These are phyloP conservation scores for Acanthosoma haemorrhoidale DNA, from an alignment of 2,888 invertebrate species.

Conservation along the genomic window DNA sequence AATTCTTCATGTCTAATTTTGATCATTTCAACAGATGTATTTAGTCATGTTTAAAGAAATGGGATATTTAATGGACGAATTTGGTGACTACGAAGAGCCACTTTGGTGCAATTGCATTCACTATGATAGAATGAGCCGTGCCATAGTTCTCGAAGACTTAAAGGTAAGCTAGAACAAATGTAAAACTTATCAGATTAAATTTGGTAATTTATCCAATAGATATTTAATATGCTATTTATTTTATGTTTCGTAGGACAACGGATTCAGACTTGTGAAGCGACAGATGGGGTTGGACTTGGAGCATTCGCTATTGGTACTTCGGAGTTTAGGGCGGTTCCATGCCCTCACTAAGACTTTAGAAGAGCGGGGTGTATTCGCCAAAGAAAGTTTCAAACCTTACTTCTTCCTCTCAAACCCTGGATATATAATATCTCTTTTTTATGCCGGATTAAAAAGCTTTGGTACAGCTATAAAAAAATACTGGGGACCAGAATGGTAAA, in stretches of 20 bases:
- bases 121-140: neutral
- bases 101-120: slow-evolving; percentile 17
- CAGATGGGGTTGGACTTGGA: neutral
- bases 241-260: neutral
- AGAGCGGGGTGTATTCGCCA: neutral
- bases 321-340: neutral
- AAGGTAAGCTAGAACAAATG: neutral
- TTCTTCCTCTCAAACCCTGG: too few species aligned
- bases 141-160: slow-evolving; percentile 22
- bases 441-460: too few species aligned
- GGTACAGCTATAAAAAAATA: too few species aligned
- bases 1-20: too few species aligned
- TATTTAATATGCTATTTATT: too few species aligned
- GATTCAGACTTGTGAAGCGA: neutral
- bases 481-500: too few species aligned
- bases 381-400: too few species aligned
- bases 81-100: slow-evolving; percentile 1
- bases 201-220: too few species aligned
- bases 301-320: neutral
- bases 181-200: too few species aligned
- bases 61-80: slow-evolving; percentile 26
- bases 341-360: neutral
- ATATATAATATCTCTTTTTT: too few species aligned
- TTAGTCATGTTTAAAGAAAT: neutral
- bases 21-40: slow-evolving; percentile 25